phyloP scores from a whole-genome alignment of 2,113 vertebrate species.

The Panurus biarmicus region DNA sequence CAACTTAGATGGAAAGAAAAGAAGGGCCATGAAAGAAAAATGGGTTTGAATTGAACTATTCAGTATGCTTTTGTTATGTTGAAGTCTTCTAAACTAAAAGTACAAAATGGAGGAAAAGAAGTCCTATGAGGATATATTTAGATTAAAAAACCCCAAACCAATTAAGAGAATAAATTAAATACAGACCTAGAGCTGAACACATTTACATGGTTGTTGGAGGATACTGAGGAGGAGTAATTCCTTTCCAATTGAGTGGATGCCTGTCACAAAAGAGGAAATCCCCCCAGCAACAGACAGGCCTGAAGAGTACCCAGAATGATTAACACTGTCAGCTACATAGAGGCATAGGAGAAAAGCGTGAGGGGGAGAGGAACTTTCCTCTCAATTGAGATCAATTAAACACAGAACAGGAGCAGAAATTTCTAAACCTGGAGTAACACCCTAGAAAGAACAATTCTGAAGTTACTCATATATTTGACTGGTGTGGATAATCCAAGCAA shows the following conservation, averaged over 20 bases:
- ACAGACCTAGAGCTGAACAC: not conserved
- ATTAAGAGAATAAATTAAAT: not conserved
- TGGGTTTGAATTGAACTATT: not conserved
- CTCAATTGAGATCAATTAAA: not conserved
- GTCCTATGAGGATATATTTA: not conserved
- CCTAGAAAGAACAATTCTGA: not conserved
- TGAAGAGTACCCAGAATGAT: not conserved
- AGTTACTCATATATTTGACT: not conserved
- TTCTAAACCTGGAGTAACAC: not conserved
- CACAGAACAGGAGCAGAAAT: not conserved
- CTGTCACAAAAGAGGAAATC: not conserved
- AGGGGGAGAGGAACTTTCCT: not conserved
- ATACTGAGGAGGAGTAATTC: not conserved
- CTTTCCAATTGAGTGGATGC: not conserved
- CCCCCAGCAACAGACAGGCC: not conserved
- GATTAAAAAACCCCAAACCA: not conserved
- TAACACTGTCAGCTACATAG: not conserved
- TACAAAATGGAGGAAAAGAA: not conserved
- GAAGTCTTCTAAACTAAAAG: not conserved
- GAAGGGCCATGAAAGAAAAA: not conserved
- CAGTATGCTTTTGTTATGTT: not conserved
- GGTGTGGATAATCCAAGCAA: not conserved
- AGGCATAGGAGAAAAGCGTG: not conserved
- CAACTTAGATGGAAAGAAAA: not conserved
- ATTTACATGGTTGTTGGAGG: not conserved